Conservation (phyloP, 1,140 invertebrate species). For the Venustaconcha ellipsiformis region DNA sequence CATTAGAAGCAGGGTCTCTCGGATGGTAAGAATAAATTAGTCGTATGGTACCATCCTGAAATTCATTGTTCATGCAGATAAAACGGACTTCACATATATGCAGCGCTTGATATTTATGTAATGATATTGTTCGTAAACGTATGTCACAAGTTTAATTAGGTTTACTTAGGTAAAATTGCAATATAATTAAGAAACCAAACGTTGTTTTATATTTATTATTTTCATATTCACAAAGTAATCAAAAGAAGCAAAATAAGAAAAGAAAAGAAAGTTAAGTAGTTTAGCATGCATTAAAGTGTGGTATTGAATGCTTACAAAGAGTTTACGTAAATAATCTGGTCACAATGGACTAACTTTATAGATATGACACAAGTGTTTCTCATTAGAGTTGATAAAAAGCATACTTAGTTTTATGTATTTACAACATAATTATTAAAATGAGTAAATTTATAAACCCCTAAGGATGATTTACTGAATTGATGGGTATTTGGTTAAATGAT, state of each 20-base stretch:
- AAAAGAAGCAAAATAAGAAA: no score
- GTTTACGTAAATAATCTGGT: no score
- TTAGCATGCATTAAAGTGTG: not conserved
- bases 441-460: not conserved
- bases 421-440: not conserved
- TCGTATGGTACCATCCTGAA: constrained; percentile 21
- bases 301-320: no score
- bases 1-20: constrained; percentile 16
- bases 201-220: not conserved
- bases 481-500: not conserved
- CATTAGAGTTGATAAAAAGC: not conserved
- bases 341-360: no score
- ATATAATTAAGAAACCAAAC: no score
- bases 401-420: not conserved
- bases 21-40: constrained; percentile 26
- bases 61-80: not conserved
- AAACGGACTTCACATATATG: not conserved
- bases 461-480: not conserved
- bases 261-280: not conserved
- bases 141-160: not conserved
- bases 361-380: not conserved
- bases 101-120: no score
- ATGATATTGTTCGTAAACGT: not conserved
- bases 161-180: no score
- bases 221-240: no score